Evolutionary conservation across 1,140 invertebrate genomes (phyloP).

Genomic region (Drosophila biarmipes): DNA sequence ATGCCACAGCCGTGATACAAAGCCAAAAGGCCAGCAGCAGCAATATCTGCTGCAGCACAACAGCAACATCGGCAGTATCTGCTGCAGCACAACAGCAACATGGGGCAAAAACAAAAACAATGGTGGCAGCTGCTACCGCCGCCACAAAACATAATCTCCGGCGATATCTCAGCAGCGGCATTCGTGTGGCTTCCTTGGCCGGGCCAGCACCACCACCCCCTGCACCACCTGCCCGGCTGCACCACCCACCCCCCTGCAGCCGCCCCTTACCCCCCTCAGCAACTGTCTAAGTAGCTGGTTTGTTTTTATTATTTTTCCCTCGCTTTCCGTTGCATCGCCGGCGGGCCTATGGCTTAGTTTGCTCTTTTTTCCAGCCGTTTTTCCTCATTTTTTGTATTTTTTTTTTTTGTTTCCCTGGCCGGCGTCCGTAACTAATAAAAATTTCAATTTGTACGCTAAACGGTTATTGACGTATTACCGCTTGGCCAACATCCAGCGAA

Average conservation of each 20-base stretch:
- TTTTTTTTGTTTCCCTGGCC: slow-evolving; percentile 6
- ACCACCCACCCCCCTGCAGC: not conserved
- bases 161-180: slow-evolving; percentile 71
- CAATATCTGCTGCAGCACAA: slow-evolving; percentile 2
- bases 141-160: slow-evolving; percentile 77
- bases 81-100: slow-evolving; percentile 22
- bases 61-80: slow-evolving; percentile 23
- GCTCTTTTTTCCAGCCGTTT: slow-evolving; percentile 47
- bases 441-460: slow-evolving; percentile 83
- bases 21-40: slow-evolving; percentile 71
- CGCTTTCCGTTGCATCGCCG: slow-evolving; percentile 58
- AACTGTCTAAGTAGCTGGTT: slow-evolving; percentile 72
- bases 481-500: slow-evolving; percentile 45
- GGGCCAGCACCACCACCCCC: slow-evolving; percentile 13
- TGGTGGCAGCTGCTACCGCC: slow-evolving; percentile 75
- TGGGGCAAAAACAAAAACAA: slow-evolving; percentile 66
- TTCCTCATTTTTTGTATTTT: not conserved
- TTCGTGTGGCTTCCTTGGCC: slow-evolving; percentile 72
- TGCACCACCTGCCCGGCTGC: slow-evolving; percentile 21
- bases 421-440: slow-evolving; percentile 79
- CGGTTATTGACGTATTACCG: slow-evolving; percentile 82
- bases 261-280: slow-evolving; percentile 1
- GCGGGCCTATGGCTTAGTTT: slow-evolving; percentile 72
- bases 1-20: slow-evolving; percentile 75
- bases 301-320: slow-evolving; percentile 42